Conservation (phyloP, 2,797 vertebrate genomes). For the Mormyrops attenuatus region DNA sequence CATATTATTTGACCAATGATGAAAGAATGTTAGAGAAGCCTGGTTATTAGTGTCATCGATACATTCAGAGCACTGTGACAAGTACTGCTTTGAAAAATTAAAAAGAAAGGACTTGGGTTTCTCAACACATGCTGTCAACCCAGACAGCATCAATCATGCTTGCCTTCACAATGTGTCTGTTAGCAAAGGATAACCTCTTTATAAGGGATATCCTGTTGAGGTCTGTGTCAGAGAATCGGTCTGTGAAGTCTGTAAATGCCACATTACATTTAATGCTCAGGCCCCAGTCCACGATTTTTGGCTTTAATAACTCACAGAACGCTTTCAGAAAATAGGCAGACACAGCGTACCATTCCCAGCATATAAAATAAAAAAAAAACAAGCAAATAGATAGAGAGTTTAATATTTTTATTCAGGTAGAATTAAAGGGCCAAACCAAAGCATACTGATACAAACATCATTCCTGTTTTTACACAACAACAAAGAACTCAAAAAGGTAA, state of each 20-base stretch:
- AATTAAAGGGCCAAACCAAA: neutral
- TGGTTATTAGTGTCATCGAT: slow-evolving; percentile 32
- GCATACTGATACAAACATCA: neutral
- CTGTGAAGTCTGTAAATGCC: slow-evolving; percentile 1
- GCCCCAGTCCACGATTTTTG: neutral
- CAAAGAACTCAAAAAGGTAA: neutral
- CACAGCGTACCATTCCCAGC: neutral
- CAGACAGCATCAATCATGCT: slow-evolving; percentile 38
- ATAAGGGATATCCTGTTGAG: slow-evolving; percentile 14
- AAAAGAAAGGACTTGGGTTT: slow-evolving; percentile 25
- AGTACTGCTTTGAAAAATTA: slow-evolving; percentile 20
- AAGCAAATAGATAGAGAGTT: neutral
- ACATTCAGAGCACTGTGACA: slow-evolving; percentile 26
- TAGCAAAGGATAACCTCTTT: slow-evolving; percentile 31
- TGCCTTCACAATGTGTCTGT: slow-evolving; percentile 21
- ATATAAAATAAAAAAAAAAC: neutral
- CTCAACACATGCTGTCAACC: slow-evolving; percentile 27
- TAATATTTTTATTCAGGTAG: neutral
- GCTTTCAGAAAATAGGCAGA: neutral
- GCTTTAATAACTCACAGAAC: neutral
- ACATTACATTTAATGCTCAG: neutral
- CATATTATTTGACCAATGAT: neutral
- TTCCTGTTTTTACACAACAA: neutral
- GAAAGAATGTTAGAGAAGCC: slow-evolving; percentile 20
- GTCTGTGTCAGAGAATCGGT: slow-evolving; percentile 11